Conservation (phyloP, 2,113 vertebrate species). For the Echinops telfairi region DNA sequence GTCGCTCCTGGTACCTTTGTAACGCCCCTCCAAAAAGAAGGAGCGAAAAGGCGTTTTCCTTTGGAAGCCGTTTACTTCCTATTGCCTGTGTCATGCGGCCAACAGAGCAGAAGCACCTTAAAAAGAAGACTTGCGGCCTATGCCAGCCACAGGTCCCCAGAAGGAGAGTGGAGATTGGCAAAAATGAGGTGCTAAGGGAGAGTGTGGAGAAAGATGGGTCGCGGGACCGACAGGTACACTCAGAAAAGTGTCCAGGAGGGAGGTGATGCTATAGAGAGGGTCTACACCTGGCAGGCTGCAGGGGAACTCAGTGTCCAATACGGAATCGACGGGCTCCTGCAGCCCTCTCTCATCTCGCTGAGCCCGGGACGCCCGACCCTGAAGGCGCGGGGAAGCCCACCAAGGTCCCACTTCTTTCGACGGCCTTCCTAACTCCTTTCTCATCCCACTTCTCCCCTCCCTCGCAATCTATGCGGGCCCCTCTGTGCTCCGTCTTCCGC, state of each 20-base stretch:
- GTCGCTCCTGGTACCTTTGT: not conserved
- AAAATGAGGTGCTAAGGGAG: not conserved
- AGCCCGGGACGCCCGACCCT: not conserved
- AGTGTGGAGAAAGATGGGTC: not conserved
- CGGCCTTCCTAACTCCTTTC: slow-evolving; percentile 47
- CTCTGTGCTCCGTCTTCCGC: not conserved
- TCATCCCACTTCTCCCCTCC: not conserved
- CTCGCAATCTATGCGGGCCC: not conserved
- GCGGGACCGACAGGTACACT: not conserved
- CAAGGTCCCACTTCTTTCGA: not conserved
- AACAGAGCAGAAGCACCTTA: slow-evolving; percentile 43
- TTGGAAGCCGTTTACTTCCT: slow-evolving; percentile 1
- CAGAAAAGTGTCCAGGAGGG: not conserved
- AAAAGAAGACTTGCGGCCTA: slow-evolving; percentile 31
- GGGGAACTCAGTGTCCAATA: not conserved
- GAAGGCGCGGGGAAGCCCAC: not conserved
- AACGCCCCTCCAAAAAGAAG: not conserved
- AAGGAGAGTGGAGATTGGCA: not conserved
- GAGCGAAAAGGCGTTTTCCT: slow-evolving; percentile 15
- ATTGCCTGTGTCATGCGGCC: slow-evolving; percentile 28
- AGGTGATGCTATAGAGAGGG: not conserved
- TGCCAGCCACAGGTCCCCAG: slow-evolving; percentile 27
- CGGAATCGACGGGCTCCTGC: not conserved
- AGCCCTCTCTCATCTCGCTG: not conserved
- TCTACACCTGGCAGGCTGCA: not conserved